Evolutionary conservation across 2,888 invertebrate genomes (phyloP), one percentile per base, ranked within the genome.

Genomic region (Cistogaster globosa): DNA sequence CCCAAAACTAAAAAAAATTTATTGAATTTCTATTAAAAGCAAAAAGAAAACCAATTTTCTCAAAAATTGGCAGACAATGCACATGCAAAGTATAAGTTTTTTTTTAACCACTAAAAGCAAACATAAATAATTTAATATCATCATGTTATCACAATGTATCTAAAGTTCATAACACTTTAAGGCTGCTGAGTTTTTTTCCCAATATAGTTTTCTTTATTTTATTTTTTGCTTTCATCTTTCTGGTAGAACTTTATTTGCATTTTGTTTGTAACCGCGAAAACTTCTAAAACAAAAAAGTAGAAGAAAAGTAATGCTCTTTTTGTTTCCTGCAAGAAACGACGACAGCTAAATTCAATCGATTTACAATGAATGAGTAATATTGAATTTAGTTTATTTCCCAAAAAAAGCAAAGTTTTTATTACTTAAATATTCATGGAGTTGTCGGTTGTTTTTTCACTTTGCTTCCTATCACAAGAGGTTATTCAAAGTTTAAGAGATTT

Each of bases 81-180:
- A 63, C 48, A 62, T 57, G 67, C 38, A 75, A 38, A 32, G 9
- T 53, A 12, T 20, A 75, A 63, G 26, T 80, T 71, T 55, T 80
- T 26, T 5, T 32, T 32, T 32, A 7, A 32, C 32, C 14, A 12
- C 18, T 67, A 58, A 51, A 71, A 62, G 57, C 58, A 79, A 82
- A 82, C 82, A 85, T 85, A 85, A 85, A 85, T 85, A 82, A 85
- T 82, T 75, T 82, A 65, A 65, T 78, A 82, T 74, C 82, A 72
- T 68, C 72, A 79, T 85, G 78, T 82, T 69, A 78, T 74, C 82
- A 60, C 69, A 57, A 69, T 60, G 78, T 71, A 82, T 79, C 75
- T 67, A 60, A 55, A 82, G 82, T 79, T 78, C 78, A 75, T 79
- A 75, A 85, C 78, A 82, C 78, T 71, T 75, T 48, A 38, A 79